Conservation (phyloP, 2,113 vertebrate species). For the Alethe castanea region DNA sequence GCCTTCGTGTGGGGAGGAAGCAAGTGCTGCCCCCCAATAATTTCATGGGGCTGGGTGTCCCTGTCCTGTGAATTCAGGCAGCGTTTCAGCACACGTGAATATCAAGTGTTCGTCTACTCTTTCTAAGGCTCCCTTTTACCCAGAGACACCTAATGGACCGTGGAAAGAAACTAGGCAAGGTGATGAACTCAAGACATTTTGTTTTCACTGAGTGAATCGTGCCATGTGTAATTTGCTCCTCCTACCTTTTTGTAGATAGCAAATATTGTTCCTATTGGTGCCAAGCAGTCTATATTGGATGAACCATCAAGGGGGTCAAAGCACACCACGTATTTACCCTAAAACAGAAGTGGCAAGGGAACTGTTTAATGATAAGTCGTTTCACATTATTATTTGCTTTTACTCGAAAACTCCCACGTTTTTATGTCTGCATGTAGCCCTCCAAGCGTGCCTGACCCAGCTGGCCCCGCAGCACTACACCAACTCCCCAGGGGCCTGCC, state of each 20-base stretch:
- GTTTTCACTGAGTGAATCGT: background rate
- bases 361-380: background rate
- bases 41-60: background rate
- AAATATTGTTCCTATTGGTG: conserved; percentile 95
- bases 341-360: background rate
- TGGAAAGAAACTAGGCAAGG: background rate
- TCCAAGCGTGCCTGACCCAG: background rate
- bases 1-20: background rate
- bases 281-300: conserved; percentile 97
- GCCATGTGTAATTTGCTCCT: background rate
- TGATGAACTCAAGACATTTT: background rate
- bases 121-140: background rate
- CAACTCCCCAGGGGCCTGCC: background rate
- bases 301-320: conserved; percentile 97
- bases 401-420: background rate
- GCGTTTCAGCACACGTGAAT: background rate
- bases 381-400: background rate
- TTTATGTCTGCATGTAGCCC: background rate
- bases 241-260: conserved; percentile 93
- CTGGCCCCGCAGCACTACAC: background rate
- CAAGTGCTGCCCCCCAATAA: background rate
- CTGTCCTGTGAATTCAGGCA: background rate
- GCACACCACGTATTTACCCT: conserved; percentile 97
- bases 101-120: background rate
- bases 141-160: background rate